Conservation (phyloP, 37 sponge, comb jelly and placozoan genomes). For the Crambe crambe region DNA sequence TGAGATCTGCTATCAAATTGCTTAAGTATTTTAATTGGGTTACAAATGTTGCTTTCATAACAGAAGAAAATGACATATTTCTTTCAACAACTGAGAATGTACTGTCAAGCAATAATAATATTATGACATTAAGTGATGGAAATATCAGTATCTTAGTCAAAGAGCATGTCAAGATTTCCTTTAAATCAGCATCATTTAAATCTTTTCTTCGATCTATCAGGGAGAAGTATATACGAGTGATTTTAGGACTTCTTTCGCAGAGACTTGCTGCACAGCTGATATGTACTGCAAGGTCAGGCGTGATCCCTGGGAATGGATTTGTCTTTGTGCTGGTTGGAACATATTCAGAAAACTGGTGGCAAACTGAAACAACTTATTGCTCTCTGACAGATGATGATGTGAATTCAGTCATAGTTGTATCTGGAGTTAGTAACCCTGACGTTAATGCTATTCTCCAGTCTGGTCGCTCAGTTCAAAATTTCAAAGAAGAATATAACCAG, state of each 20-base stretch:
- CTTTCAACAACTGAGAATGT: not conserved
- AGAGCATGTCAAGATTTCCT: not conserved
- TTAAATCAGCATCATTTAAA: not conserved
- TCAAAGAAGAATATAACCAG: not conserved
- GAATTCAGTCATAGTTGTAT: constrained; percentile 5
- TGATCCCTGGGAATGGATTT: constrained; percentile 20
- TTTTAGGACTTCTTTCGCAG: constrained; percentile 12
- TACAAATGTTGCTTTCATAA: constrained; percentile 8
- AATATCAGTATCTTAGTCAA: not conserved
- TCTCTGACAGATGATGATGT: not conserved
- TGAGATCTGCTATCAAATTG: constrained; percentile 4
- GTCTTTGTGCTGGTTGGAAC: constrained; percentile 6
- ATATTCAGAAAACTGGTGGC: constrained; percentile 16
- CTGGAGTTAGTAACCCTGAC: not conserved
- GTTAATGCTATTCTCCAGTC: not conserved
- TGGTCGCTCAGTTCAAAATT: constrained; percentile 10
- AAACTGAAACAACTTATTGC: not conserved
- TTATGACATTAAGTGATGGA: not conserved
- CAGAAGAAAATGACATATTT: not conserved
- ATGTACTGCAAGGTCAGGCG: constrained; percentile 6
- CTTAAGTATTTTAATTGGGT: constrained; percentile 13
- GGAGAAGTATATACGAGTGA: constrained; percentile 7
- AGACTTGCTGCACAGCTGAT: not conserved
- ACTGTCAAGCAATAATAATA: not conserved
- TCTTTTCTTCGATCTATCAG: not conserved